Evolutionary conservation across 2,888 invertebrate species (phyloP).

Genomic region (Chesias legatella): DNA sequence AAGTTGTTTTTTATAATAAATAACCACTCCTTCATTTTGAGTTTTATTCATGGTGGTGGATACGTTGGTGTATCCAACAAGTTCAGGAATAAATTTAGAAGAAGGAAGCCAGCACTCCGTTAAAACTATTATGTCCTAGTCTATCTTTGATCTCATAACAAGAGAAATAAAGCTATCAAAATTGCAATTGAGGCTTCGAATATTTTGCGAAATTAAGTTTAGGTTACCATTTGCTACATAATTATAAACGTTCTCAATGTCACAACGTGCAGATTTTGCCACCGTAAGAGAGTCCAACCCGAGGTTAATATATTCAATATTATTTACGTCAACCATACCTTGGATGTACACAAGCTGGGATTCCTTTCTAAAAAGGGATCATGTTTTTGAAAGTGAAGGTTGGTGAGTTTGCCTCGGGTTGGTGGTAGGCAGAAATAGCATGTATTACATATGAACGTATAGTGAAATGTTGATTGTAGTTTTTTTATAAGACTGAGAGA

Average conservation of each 20-base stretch:
- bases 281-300: conserved; percentile 4
- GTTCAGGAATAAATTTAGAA: conserved; percentile 14
- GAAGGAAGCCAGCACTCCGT: conserved; percentile 28
- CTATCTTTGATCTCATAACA: conserved; percentile 12
- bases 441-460: background rate
- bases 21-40: conserved; percentile 31
- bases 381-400: background rate
- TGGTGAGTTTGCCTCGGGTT: background rate
- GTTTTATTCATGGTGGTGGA: conserved; percentile 15
- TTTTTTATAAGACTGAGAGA: no score
- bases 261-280: background rate
- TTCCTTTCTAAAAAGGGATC: background rate
- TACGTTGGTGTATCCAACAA: conserved; percentile 17
- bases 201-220: conserved; percentile 28
- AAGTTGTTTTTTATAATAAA: conserved; percentile 18
- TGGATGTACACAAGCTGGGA: background rate
- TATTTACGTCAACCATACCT: background rate
- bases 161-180: conserved; percentile 19
- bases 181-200: conserved; percentile 27
- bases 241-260: background rate
- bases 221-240: conserved; percentile 1
- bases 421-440: background rate
- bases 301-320: conserved; percentile 5
- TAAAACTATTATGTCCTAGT: conserved; percentile 29
- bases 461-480: no score